Evolutionary conservation across 2,113 vertebrate species (phyloP), one percentile per base, ranked within the genome.

Genomic region (Calonectris borealis): DNA sequence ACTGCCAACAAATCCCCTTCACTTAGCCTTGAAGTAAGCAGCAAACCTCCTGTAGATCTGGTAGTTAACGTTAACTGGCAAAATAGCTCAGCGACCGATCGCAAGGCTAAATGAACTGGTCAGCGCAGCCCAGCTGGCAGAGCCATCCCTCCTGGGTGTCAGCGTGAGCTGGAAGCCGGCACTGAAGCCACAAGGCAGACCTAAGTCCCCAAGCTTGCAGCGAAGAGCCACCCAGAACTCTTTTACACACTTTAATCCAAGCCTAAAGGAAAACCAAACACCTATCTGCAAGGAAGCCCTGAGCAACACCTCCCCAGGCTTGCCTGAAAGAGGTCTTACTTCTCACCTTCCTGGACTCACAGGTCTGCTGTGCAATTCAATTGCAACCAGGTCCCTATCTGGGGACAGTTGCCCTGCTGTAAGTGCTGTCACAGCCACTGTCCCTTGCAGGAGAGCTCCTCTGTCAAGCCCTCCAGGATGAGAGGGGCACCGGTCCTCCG

Each of bases 1-100:
- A 94, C 92, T 65, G 52, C 88, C 7, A 32, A 90, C 80, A 90
- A 90, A 83, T 71, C 95, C 96, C 93, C 85, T 70, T 38, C 87
- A 13, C 60, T 86, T 83, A 64, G 83, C 72, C 92, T 91, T 86
- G 49, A 94, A 94, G 90, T 36, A 77, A 71, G 93, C 92, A 88
- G 94, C 60, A 95, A 80, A 70, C 80, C 92, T 87, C 69, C 93
- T 72, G 80, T 77, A 93, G 94, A 52, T 61, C 60, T 2, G 2
- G 80, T n/a, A 70, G 46, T n/a, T 83, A 18, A 51, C 1, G 20
- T 12, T 64, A 83, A 36, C 75, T 19, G 27, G 71, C 46, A 87
- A 88, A 79, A 58, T 29, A 81, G 60, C 48, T 34, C 40, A 27
- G 54, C 10, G 11, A 78, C 65, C 27, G 44, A 9, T 40, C 7